Evolutionary conservation across 1,140 invertebrate species (phyloP), one percentile per base, ranked within the genome.

Genomic region (Diploscapter pachys): DNA sequence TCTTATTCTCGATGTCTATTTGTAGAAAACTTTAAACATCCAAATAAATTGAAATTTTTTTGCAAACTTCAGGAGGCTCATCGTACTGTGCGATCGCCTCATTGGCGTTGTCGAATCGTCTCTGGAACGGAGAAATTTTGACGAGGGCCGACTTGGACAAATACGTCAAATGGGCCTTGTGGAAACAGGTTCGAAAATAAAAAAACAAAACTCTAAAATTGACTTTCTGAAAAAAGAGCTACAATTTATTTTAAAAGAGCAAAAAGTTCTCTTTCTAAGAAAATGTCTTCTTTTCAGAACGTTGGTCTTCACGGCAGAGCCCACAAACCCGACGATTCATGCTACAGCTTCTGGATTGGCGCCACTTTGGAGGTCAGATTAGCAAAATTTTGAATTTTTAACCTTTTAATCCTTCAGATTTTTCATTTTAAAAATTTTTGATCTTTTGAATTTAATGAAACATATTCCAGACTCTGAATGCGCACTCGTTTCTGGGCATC

Each of bases 281-380:
- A 9, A 59, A 59, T 11, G 9, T 9, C 9, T 8, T 64, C n/a
- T 48, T 31, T 31, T 31, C 31, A 31, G 31, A 53, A 86, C 59
- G 86, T 92, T 53, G 90, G 94, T 48, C 98, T 98, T 87, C 92
- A 94, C 86, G 96, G 95, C 13, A 88, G 96, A 79, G 94, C 96
- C 2, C 97, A 98, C 83, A 99, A 99, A 88, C 91, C 91, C 0
- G 90, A 92, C 0, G 96, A 99, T 83, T 96, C 95, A 0, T 99
- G 96, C 85, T 99, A 99, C 86, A 96, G 95, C 50, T 99, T 97
- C 87, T 99, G 96, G 96, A 91, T 99, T 79, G 96, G 95, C 49
- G 94, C 94, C 4, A 91, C 94, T 0, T 87, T 99, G 11, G 91
- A 94, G 86, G 89, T 91, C 68, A 48, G 69, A 2, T 66, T 48